Base-by-base conservation (phyloP, 2,113 vertebrate species). In the Capreolus pygargus region DNA sequence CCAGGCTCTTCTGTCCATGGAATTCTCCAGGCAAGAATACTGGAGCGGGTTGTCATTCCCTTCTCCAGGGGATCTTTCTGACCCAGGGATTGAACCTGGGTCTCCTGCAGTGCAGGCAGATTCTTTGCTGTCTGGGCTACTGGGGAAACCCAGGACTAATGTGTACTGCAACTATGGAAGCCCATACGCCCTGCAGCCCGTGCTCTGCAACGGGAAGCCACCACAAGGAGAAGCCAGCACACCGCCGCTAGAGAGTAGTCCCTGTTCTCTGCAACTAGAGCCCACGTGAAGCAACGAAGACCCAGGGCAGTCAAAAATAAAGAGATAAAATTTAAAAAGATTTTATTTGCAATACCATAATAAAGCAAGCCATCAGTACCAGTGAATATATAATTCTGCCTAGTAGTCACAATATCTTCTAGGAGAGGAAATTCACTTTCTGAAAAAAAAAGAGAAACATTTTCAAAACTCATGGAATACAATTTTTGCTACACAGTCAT, bases 401-500 rank as follows among this genome's bases (percentile, higher is more conserved):
- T 55, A 23, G 2, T 43, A 67, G 47, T 88, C 39, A 55, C 19
- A 28, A 6, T 52, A n/a, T 89, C 28, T n/a, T 89, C 17, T 27
- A 60, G 30, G 27, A 95, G 36, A 94, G 36, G 83, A 87, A 81
- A 50, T 27, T 91, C 11, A 47, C 61, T 57, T 95, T 78, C 55
- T 52, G 11, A 91, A 94, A 93, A 91, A 93, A 89, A 95, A 55
- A 61, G 23, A 88, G n/a, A 60, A 91, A 91, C 25, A 28, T n/a
- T 96, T 96, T 94, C 23, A 87, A 61, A 94, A 94, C 30, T 91
- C 45, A 95, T 11, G 33, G 19, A 82, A 43, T 74, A 67, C 17
- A 91, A 61, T 45, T 89, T 81, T 89, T 91, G 39, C 67, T 88
- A 11, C 33, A 21, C 2, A 60, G 39, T 70, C 85, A 79, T 94